Percentiles rank a stretch among this genome's conserved stretches.
Conservation (phyloP, 2,113 vertebrate genomes). For the Myodes glareolus region DNA sequence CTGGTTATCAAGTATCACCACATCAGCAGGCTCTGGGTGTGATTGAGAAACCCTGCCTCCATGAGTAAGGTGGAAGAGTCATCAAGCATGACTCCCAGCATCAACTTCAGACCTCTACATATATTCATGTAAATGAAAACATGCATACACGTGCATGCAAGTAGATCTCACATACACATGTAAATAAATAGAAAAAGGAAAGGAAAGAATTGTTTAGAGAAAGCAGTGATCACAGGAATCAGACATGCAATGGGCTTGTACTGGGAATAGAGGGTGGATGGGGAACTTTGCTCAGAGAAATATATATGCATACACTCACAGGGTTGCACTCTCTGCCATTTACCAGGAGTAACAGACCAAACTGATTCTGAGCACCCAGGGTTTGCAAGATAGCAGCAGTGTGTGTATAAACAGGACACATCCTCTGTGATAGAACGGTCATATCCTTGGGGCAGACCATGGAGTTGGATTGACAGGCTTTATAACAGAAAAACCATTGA, state of each 20-base stretch:
- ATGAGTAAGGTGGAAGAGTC: background rate
- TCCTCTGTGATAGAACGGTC: background rate
- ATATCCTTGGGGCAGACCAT: too few species aligned
- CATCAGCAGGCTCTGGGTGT: background rate
- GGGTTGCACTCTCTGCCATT: too few species aligned
- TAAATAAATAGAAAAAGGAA: too few species aligned
- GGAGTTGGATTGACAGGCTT: background rate
- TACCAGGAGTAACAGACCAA: background rate
- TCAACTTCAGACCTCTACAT: background rate
- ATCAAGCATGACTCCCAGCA: background rate
- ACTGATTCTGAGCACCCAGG: too few species aligned
- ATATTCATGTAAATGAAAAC: background rate
- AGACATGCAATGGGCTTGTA: too few species aligned
- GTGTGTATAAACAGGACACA: background rate
- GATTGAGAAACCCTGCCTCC: background rate
- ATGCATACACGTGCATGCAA: background rate
- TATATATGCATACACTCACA: background rate
- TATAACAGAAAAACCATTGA: background rate
- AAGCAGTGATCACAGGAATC: background rate
- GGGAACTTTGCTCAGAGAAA: rapidly evolving
- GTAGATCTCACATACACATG: background rate
- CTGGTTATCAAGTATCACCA: background rate
- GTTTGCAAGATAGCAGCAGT: background rate
- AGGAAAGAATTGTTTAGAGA: too few species aligned
- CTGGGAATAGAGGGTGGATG: background rate